Evolutionary conservation across 1,140 invertebrate species (phyloP).

Genomic region (Schmidtea mediterranea): DNA sequence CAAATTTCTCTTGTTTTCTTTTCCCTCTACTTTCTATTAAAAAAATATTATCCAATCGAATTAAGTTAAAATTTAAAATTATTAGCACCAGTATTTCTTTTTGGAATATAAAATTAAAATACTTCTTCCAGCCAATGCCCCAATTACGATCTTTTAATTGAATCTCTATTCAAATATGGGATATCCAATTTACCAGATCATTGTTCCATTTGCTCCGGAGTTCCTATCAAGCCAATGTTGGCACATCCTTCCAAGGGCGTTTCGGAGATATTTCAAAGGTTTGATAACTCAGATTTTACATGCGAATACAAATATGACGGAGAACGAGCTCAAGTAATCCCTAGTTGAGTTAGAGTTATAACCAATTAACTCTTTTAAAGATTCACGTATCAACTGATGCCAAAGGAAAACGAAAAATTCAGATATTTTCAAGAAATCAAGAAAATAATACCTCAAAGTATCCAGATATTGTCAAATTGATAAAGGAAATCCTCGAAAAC

Average conservation of each 20-base stretch:
- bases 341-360: not conserved
- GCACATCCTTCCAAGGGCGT: conserved; percentile 79
- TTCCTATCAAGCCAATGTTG: conserved; percentile 90
- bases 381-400: conserved; percentile 16
- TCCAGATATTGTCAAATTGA: conserved; percentile 60
- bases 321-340: conserved; percentile 61
- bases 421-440: conserved; percentile 80
- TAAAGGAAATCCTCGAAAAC: conserved; percentile 22
- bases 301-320: conserved; percentile 99
- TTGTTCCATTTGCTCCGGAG: conserved; percentile 18
- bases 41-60: too few species aligned
- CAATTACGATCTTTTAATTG: conserved; percentile 62
- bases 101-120: too few species aligned
- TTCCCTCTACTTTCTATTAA: too few species aligned
- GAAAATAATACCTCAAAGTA: conserved; percentile 93
- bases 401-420: conserved; percentile 34
- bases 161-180: conserved; percentile 41
- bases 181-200: conserved; percentile 3
- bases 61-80: too few species aligned
- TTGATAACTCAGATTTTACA: conserved; percentile 61
- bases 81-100: too few species aligned
- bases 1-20: too few species aligned
- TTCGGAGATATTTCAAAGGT: conserved; percentile 56
- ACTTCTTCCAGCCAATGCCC: conserved; percentile 90
- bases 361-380: too few species aligned